Percentiles rank a stretch among this genome's conserved stretches.
These are phyloP conservation scores for Bimastos eiseni DNA, from an alignment of 2,888 invertebrate genomes.

Conservation along the genomic window DNA sequence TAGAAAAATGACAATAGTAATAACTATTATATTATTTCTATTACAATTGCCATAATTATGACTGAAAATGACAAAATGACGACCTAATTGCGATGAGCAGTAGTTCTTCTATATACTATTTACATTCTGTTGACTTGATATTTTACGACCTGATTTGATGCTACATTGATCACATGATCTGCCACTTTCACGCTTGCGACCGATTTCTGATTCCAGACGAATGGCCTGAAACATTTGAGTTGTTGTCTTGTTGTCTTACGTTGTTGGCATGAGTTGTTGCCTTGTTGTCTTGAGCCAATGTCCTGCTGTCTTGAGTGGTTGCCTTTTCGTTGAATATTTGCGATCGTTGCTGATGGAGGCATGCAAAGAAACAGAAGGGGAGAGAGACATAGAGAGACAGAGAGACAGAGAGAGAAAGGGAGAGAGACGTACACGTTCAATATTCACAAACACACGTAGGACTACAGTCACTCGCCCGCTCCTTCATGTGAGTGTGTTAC, in stretches of 20 bases:
- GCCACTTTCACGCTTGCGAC: background rate
- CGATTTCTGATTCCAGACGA: background rate
- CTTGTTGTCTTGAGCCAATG: background rate
- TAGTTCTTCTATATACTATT: too few relatives aligned
- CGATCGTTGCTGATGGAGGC: background rate
- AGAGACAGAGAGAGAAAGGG: background rate
- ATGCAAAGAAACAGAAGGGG: too few relatives aligned
- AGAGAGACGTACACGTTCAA: background rate
- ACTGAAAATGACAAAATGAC: too few relatives aligned
- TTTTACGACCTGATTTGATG: background rate
- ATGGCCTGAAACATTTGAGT: background rate
- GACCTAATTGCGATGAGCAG: too few relatives aligned
- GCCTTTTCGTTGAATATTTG: background rate
- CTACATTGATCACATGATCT: background rate
- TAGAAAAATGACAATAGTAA: too few relatives aligned
- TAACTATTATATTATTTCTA: too few relatives aligned
- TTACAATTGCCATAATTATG: too few relatives aligned
- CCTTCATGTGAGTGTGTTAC: background rate
- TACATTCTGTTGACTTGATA: background rate
- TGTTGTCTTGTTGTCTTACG: background rate
- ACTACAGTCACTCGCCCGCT: background rate
- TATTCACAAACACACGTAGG: background rate
- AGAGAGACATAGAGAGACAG: background rate
- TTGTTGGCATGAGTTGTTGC: background rate
- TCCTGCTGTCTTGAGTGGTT: background rate